A percentile compares a stretch with the other conserved stretches of the same genome.
These are phyloP conservation scores for Indri indri DNA, from an alignment of 2,113 vertebrate genomes.

Conservation along the genomic window DNA sequence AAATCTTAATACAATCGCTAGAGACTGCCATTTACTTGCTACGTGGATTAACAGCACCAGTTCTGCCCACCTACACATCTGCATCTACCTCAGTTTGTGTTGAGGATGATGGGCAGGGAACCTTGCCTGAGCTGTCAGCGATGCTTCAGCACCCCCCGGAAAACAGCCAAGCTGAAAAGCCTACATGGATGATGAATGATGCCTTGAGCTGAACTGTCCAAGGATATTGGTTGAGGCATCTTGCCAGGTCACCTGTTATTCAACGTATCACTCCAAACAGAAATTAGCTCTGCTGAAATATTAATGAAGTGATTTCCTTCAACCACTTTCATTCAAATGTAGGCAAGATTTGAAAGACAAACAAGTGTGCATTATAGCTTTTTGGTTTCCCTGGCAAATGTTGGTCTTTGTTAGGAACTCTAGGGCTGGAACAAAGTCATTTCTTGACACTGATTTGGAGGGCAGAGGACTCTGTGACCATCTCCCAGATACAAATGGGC, in stretches of 20 bases:
- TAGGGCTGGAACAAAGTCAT: not conserved
- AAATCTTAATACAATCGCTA: not conserved
- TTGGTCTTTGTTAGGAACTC: not conserved
- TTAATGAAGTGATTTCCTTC: not conserved
- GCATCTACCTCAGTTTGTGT: not conserved
- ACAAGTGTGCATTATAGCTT: not conserved
- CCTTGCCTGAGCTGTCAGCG: not conserved
- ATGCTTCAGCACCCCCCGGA: not conserved
- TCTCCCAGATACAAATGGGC: not conserved
- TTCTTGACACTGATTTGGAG: not conserved
- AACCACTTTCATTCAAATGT: not conserved
- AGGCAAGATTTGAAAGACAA: not conserved
- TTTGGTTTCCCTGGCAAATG: not conserved
- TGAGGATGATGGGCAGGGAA: not conserved
- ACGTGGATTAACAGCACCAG: rapidly evolving
- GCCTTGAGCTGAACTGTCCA: not conserved
- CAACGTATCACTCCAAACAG: not conserved
- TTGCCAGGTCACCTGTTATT: not conserved
- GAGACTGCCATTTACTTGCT: not conserved
- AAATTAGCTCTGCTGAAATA: not conserved
- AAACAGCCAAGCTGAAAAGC: not conserved
- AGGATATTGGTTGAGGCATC: not conserved
- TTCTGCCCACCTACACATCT: not conserved
- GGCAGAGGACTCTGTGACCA: not conserved
- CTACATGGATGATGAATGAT: not conserved